phyloP scores from a whole-genome alignment of 2,797 vertebrate genomes.

The Clarias fuscus region DNA sequence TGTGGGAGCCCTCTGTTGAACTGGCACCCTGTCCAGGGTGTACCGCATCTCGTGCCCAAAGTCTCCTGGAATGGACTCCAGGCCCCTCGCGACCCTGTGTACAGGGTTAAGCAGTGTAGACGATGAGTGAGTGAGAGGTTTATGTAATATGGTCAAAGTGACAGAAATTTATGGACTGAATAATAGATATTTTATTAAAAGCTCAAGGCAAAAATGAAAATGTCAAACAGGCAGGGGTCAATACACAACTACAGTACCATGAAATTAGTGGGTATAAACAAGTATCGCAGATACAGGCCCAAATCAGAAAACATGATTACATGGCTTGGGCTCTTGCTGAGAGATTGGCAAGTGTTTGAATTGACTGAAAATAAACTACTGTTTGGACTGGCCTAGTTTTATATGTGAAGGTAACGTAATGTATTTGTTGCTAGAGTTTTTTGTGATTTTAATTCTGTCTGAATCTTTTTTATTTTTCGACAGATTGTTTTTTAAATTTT shows the following conservation, averaged over 20 bases:
- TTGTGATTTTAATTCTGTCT: background rate
- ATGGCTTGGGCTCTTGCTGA: background rate
- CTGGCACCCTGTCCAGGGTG: too few relatives aligned
- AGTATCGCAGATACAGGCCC: background rate
- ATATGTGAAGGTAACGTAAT: background rate
- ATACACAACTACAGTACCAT: background rate
- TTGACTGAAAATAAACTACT: background rate
- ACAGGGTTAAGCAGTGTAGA: too few relatives aligned
- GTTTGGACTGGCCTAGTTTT: background rate
- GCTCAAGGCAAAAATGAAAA: background rate
- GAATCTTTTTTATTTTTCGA: background rate
- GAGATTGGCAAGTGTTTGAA: background rate
- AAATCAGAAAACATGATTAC: background rate
- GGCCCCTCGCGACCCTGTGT: too few relatives aligned
- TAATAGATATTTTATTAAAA: background rate
- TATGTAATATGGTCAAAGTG: background rate
- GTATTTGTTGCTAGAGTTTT: background rate
- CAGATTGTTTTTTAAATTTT: background rate
- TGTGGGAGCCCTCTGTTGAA: too few relatives aligned
- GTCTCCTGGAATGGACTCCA: too few relatives aligned
- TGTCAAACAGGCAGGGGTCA: background rate
- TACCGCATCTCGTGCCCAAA: too few relatives aligned
- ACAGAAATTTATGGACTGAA: background rate
- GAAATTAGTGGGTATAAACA: background rate
- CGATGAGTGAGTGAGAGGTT: too few relatives aligned